Evolutionary conservation across 2,113 vertebrate genomes (phyloP).

Genomic region (Platysteira castanea): DNA sequence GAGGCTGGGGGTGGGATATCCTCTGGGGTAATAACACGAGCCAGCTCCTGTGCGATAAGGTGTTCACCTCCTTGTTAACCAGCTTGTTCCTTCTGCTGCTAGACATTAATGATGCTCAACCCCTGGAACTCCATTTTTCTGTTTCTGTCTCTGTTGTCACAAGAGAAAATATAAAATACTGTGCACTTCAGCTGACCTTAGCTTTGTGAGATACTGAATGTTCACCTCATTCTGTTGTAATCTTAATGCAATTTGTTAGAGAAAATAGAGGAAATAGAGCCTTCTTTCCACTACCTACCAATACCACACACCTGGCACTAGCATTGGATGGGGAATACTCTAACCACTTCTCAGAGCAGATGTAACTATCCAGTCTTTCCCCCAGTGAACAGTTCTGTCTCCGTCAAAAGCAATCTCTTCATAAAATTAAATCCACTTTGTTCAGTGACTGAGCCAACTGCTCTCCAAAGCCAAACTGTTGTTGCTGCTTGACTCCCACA

Average conservation of each 20-base stretch:
- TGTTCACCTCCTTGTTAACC: constrained; percentile 2
- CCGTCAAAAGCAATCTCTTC: background rate
- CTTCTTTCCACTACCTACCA: background rate
- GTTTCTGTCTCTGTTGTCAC: background rate
- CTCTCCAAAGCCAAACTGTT: background rate
- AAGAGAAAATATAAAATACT: constrained; percentile 14
- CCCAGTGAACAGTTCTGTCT: background rate
- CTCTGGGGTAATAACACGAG: background rate
- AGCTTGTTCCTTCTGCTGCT: background rate
- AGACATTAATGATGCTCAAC: background rate
- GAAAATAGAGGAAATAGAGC: constrained; percentile 8
- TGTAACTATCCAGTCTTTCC: background rate
- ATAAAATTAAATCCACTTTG: constrained; percentile 29
- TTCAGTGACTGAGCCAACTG: background rate
- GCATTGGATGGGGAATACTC: background rate
- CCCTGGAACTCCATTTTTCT: background rate
- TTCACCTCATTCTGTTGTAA: background rate
- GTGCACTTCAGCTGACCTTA: constrained; percentile 31
- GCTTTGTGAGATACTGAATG: background rate
- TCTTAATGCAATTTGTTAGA: constrained; percentile 12
- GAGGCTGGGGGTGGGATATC: background rate
- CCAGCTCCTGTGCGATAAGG: background rate
- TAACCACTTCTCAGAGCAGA: background rate
- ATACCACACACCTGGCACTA: background rate
- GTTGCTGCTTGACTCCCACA: background rate